Conservation (phyloP, 2,113 vertebrate species). For the Pygoscelis antarcticus region DNA sequence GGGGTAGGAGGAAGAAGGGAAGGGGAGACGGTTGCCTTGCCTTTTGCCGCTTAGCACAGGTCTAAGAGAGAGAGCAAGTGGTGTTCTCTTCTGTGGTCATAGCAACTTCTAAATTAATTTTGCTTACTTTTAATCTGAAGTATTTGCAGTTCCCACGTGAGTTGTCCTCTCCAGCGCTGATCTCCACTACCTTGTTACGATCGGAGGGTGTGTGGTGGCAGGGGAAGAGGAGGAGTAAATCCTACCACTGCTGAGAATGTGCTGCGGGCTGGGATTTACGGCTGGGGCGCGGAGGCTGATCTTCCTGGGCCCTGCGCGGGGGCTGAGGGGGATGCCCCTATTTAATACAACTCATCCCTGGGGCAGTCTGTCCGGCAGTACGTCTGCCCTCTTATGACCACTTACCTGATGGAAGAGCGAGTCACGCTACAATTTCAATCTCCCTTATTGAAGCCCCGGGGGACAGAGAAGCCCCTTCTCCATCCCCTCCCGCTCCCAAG, state of each 20-base stretch:
- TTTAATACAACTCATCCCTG: background rate
- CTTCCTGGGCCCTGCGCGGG: background rate
- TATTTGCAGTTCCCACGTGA: background rate
- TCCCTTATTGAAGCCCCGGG: background rate
- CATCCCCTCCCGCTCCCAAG: background rate
- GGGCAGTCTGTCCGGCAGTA: rapidly evolving
- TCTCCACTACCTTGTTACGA: background rate
- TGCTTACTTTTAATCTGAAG: conserved; percentile 8
- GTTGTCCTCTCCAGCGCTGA: background rate
- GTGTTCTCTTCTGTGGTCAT: background rate
- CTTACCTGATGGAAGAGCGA: rapidly evolving
- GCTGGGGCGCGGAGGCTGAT: background rate
- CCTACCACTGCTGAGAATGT: background rate
- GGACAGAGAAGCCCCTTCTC: background rate
- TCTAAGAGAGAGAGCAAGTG: background rate
- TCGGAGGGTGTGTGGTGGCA: background rate
- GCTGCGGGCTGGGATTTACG: background rate
- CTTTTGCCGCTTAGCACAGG: background rate
- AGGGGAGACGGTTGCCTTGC: background rate
- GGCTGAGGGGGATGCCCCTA: rapidly evolving
- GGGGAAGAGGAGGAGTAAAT: background rate
- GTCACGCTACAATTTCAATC: rapidly evolving
- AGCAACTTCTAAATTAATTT: background rate
- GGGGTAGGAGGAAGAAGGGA: background rate
- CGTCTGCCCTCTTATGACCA: rapidly evolving